Evolutionary conservation across 2,888 invertebrate genomes (phyloP).

Genomic region (Hypomecis atomaria): DNA sequence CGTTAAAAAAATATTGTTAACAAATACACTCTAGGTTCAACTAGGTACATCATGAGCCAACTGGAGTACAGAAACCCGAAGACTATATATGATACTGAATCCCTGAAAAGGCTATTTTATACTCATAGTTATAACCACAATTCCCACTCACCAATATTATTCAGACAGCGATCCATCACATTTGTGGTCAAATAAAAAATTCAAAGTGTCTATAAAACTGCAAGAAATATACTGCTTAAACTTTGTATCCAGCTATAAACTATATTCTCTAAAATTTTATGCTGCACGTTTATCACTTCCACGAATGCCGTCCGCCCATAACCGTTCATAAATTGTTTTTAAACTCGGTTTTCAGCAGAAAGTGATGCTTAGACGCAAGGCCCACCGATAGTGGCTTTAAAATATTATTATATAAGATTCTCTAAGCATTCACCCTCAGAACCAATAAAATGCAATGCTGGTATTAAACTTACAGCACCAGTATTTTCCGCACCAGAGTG

Average conservation of each 20-base stretch:
- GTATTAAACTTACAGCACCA: neutral
- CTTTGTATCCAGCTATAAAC: slow-evolving; percentile 6
- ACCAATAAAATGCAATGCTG: slow-evolving; percentile 16
- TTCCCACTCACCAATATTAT: too few species aligned
- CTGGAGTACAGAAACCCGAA: too few species aligned
- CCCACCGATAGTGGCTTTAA: slow-evolving; percentile 20
- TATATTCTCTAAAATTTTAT: slow-evolving; percentile 8
- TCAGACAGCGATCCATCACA: neutral
- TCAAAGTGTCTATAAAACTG: neutral
- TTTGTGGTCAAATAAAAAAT: neutral
- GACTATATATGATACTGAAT: too few species aligned
- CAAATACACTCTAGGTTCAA: too few species aligned
- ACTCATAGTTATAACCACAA: too few species aligned
- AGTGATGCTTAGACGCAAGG: slow-evolving; percentile 16
- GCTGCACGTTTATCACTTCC: slow-evolving; percentile 8
- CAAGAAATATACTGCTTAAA: neutral
- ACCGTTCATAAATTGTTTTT: slow-evolving; percentile 23
- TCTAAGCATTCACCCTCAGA: slow-evolving; percentile 2
- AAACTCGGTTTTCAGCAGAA: slow-evolving; percentile 20
- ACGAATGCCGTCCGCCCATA: slow-evolving; percentile 1
- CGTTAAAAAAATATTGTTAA: too few species aligned
- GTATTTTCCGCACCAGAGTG: neutral
- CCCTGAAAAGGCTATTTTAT: too few species aligned
- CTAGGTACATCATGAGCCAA: too few species aligned
- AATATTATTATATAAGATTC: slow-evolving; percentile 11